phyloP scores from a whole-genome alignment of 2,113 vertebrate genomes.

The Poicephalus gulielmi region DNA sequence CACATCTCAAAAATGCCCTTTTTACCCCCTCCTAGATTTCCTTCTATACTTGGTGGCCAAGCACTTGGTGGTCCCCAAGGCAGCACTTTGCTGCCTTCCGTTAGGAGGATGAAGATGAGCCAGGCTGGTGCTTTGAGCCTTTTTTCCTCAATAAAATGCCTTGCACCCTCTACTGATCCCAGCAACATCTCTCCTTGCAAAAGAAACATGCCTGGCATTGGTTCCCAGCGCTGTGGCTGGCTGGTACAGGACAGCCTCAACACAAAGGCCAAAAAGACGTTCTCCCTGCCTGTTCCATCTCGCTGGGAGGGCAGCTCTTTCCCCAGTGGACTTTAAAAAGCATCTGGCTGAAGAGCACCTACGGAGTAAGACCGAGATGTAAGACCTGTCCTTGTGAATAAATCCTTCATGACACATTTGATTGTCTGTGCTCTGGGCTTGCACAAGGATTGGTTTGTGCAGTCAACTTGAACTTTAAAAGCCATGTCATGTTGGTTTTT shows the following conservation, averaged over 20 bases:
- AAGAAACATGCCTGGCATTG: not conserved
- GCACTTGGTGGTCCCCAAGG: not conserved
- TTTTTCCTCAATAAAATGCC: not conserved
- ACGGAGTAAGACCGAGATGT: not conserved
- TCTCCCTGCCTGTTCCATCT: not conserved
- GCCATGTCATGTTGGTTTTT: fast-evolving
- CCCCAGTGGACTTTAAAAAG: not conserved
- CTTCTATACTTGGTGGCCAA: not conserved
- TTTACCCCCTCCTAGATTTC: not conserved
- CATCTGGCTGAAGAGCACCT: not conserved
- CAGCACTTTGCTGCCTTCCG: not conserved
- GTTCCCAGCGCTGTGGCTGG: fast-evolving
- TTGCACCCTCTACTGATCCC: not conserved
- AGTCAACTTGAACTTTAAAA: not conserved
- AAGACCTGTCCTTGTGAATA: not conserved
- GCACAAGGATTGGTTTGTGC: not conserved
- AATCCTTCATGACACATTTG: not conserved
- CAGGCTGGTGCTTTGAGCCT: not conserved
- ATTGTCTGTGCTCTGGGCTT: not conserved
- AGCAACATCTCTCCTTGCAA: fast-evolving
- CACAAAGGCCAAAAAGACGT: not conserved
- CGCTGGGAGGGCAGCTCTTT: not conserved
- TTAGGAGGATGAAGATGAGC: not conserved
- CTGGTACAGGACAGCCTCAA: not conserved
- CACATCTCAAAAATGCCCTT: not conserved